Conservation (phyloP, 2,888 invertebrate genomes). For the Chouioia cunea region DNA sequence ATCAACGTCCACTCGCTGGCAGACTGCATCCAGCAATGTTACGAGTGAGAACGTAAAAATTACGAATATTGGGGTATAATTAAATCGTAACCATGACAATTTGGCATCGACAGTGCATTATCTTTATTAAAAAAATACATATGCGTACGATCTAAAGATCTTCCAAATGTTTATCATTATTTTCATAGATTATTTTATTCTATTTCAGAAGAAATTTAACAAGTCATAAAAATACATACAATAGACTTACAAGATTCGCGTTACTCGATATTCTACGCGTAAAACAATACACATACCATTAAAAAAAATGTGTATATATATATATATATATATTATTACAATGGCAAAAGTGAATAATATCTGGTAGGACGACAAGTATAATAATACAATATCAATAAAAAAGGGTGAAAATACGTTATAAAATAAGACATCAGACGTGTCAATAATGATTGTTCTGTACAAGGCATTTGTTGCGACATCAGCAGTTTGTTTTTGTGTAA, state of each 20-base stretch:
- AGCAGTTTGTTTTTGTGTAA: conserved; percentile 24
- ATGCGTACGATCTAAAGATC: conserved; percentile 14
- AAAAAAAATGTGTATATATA: conserved; percentile 11
- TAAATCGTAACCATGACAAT: no score
- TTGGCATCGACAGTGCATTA: conserved; percentile 7
- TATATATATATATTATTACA: conserved; percentile 14
- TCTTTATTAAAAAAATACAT: conserved; percentile 46
- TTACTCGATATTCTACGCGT: conserved; percentile 10
- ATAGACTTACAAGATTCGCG: conserved; percentile 15
- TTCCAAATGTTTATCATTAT: background rate
- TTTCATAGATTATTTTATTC: conserved; percentile 19
- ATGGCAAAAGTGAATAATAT: conserved; percentile 6
- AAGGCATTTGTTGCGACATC: conserved; percentile 37
- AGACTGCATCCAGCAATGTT: conserved; percentile 55
- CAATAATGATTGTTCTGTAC: conserved; percentile 47
- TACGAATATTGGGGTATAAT: no score
- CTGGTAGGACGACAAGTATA: conserved; percentile 8
- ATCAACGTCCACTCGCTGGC: conserved; percentile 50
- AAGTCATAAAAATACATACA: conserved; percentile 29
- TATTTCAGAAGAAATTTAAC: conserved; percentile 13
- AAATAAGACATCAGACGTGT: conserved; percentile 34
- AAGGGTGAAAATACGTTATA: conserved; percentile 33
- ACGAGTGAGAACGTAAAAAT: conserved; percentile 47
- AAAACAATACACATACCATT: conserved; percentile 24
- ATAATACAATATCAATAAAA: conserved; percentile 16